These are phyloP conservation scores for Willisornis vidua DNA, from an alignment of 2,113 vertebrate genomes.

Conservation along the genomic window DNA sequence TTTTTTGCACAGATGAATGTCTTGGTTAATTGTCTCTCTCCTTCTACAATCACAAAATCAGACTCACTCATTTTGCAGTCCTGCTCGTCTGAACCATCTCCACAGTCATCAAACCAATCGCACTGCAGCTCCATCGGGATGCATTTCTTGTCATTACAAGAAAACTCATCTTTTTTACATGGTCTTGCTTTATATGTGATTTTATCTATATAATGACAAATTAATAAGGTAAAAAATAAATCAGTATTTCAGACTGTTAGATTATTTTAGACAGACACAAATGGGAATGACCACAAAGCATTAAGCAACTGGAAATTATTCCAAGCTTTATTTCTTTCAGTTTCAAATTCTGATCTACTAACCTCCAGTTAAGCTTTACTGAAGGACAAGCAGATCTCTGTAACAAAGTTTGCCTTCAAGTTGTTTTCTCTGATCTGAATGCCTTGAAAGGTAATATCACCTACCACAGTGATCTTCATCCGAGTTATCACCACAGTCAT, in stretches of 20 bases:
- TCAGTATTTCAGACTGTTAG: not conserved
- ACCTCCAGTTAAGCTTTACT: conserved; percentile 17
- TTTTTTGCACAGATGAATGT: not conserved
- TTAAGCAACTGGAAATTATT: not conserved
- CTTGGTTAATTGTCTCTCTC: not conserved
- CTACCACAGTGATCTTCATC: conserved; percentile 93
- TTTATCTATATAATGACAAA: conserved; percentile 76
- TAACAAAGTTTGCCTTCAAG: conserved; percentile 6
- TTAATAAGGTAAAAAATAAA: not conserved
- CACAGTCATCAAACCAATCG: conserved; percentile 92
- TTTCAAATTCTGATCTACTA: not conserved
- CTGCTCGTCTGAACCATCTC: conserved; percentile 93
- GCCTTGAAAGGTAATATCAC: conserved; percentile 29
- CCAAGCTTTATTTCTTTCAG: not conserved
- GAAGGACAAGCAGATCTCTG: conserved; percentile 48
- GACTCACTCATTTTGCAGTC: conserved; percentile 91
- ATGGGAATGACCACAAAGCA: not conserved
- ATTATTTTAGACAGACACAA: not conserved
- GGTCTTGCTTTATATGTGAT: conserved; percentile 81
- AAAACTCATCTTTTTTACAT: conserved; percentile 93
- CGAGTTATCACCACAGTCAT: conserved; percentile 96
- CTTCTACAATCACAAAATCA: not conserved
- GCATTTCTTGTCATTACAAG: conserved; percentile 88
- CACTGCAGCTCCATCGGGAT: conserved; percentile 89
- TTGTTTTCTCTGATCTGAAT: conserved; percentile 17